These are phyloP conservation scores for Spodoptera picta DNA, from an alignment of 2,888 invertebrate species.

Conservation along the genomic window DNA sequence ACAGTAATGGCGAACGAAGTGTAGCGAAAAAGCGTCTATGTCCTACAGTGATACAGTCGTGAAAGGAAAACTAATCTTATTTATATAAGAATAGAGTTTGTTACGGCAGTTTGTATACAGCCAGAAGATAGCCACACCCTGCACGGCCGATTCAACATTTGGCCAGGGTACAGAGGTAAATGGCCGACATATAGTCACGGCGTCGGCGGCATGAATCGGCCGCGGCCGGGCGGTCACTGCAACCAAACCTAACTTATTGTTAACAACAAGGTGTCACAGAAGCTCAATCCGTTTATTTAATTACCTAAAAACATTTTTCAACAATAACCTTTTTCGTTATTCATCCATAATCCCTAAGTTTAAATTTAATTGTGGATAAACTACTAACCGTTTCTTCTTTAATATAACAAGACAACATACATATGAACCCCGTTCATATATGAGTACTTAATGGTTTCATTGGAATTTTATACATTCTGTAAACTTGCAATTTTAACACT, in stretches of 20 bases:
- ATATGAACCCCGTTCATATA: conserved; percentile 80
- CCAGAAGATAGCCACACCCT: conserved; percentile 58
- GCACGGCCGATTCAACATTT: conserved; percentile 57
- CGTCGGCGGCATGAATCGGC: conserved; percentile 14
- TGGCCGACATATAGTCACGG: too few species aligned
- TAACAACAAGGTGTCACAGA: conserved; percentile 84
- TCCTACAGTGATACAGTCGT: conserved; percentile 69
- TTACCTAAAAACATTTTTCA: conserved; percentile 88
- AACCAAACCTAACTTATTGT: conserved; percentile 69
- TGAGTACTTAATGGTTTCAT: conserved; percentile 66
- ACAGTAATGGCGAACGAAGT: conserved; percentile 67
- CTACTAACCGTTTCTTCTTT: conserved; percentile 80
- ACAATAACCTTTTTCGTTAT: conserved; percentile 86
- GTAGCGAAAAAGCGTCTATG: conserved; percentile 79
- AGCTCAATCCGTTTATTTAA: conserved; percentile 86
- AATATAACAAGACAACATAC: conserved; percentile 87
- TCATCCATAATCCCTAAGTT: conserved; percentile 82
- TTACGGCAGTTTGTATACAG: conserved; percentile 65
- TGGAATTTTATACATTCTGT: conserved; percentile 75
- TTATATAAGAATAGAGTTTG: conserved; percentile 55
- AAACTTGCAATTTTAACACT: conserved; percentile 84
- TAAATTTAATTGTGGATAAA: conserved; percentile 84
- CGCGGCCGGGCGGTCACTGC: conserved; percentile 37
- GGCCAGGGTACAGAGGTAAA: neutral
- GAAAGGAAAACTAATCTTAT: conserved; percentile 63